Conservation (phyloP, 2,113 vertebrate species). For the Bombycilla garrulus region DNA sequence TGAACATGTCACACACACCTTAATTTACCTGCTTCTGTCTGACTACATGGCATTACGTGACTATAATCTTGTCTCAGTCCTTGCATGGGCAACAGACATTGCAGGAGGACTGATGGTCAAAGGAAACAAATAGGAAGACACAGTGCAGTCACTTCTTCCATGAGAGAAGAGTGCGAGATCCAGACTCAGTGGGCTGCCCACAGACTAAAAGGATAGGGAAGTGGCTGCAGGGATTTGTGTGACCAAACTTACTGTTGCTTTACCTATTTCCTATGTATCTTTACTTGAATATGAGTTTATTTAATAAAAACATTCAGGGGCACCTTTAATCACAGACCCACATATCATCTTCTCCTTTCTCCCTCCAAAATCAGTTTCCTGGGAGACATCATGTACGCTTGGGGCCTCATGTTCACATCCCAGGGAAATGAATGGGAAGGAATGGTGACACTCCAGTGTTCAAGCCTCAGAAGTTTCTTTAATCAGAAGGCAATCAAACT, state of each 20-base stretch:
- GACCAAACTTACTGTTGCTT: not conserved
- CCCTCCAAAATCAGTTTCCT: not conserved
- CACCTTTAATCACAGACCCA: not conserved
- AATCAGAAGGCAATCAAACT: not conserved
- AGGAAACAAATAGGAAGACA: not conserved
- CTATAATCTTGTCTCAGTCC: not conserved
- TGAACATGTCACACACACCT: not conserved
- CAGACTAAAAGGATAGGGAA: not conserved
- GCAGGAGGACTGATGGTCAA: not conserved
- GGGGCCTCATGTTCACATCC: not conserved
- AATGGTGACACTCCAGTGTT: not conserved
- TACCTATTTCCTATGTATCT: not conserved
- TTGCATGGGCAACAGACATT: not conserved
- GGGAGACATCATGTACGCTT: accelerated
- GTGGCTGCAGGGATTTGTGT: not conserved
- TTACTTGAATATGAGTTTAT: not conserved
- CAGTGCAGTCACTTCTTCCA: not conserved
- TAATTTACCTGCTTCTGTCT: not conserved
- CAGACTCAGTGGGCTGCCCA: not conserved
- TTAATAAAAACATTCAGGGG: not conserved
- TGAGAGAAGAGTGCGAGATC: not conserved
- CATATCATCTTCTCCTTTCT: not conserved
- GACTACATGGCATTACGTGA: not conserved
- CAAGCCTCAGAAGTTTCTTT: not conserved
- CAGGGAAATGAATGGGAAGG: not conserved